Base-by-base conservation (phyloP, 2,797 vertebrate species). In the Semotilus atromaculatus region DNA sequence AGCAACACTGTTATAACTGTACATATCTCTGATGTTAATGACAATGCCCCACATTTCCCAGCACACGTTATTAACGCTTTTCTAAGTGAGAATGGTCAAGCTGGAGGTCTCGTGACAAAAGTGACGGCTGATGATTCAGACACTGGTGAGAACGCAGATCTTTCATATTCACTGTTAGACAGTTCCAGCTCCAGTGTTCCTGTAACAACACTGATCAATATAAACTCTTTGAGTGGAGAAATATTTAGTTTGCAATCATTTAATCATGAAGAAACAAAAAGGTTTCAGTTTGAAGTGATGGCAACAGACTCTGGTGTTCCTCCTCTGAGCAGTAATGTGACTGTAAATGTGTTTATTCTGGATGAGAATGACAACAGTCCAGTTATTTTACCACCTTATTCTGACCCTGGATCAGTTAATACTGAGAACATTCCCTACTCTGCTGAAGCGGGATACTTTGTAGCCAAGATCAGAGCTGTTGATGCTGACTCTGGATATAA, bases 61-160 rank as follows among this genome's bases (percentile, higher is more conserved):
- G 91, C 92, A 38, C 82, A 85, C 0, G 21, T 89, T 0, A 89
- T 95, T 0, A 88, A 95, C 66, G 84, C 96, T 72, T 95, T 93
- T 82, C 82, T 96, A 67, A 92, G 88, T 73, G 96, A 97, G 91
- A 97, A 97, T 85, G 94, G 94, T 81, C 91, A 85, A 3, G 91
- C 91, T 8, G 95, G 94, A 68, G 89, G 90, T 84, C 92, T 92
- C 51, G 88, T 96, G 64, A 92, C 92, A 34, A 88, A 82, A 19
- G 89, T 95, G n/a, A 92, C 93, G 0, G 95, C 96, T 11, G 90
- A 92, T 81, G 96, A 96, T 80, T 88, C 89, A 0, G 96, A 97
- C 86, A 58, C 85, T 2, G 92, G 92, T 14, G 86, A 85, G 66
- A 93, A 93, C 36, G 88, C 89, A 3, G 74, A 88, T n/a, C 31